phyloP scores from a whole-genome alignment of 1,140 invertebrate species.

The Hormaphis cornu region DNA sequence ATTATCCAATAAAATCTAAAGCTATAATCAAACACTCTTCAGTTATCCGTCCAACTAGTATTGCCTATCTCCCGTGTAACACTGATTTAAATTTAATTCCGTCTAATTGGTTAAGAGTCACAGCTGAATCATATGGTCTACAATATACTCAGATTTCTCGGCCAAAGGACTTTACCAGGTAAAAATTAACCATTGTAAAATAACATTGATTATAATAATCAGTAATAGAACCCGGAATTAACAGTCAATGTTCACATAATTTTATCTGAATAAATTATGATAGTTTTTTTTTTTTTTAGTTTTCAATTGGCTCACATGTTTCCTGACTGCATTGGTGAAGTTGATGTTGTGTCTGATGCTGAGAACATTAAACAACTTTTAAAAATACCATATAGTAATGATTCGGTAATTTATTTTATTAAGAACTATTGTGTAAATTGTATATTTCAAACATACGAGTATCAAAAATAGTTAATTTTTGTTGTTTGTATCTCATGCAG shows the following conservation, averaged over 20 bases:
- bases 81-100: slow-evolving; percentile 81
- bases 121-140: slow-evolving; percentile 67
- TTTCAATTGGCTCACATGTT: slow-evolving; percentile 87
- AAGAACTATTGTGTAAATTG: too few species aligned
- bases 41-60: slow-evolving; percentile 61
- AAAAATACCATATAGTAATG: slow-evolving; percentile 77
- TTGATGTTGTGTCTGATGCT: slow-evolving; percentile 85
- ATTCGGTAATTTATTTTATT: slow-evolving; percentile 50
- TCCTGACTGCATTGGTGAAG: slow-evolving; percentile 78
- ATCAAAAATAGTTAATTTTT: too few species aligned
- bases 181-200: slow-evolving; percentile 13
- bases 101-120: slow-evolving; percentile 75
- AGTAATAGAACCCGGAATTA: too few species aligned
- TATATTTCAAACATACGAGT: too few species aligned
- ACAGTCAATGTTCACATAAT: too few species aligned
- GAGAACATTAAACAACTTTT: slow-evolving; percentile 88
- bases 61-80: slow-evolving; percentile 68
- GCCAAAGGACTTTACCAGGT: slow-evolving; percentile 63
- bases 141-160: slow-evolving; percentile 62
- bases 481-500: too few species aligned
- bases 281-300: slow-evolving; percentile 44
- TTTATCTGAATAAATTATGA: background rate
- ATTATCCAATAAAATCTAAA: slow-evolving; percentile 58
- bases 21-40: slow-evolving; percentile 75
- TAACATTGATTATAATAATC: background rate